phyloP scores from a whole-genome alignment of 2,113 vertebrate species.

The Sialia sialis region DNA sequence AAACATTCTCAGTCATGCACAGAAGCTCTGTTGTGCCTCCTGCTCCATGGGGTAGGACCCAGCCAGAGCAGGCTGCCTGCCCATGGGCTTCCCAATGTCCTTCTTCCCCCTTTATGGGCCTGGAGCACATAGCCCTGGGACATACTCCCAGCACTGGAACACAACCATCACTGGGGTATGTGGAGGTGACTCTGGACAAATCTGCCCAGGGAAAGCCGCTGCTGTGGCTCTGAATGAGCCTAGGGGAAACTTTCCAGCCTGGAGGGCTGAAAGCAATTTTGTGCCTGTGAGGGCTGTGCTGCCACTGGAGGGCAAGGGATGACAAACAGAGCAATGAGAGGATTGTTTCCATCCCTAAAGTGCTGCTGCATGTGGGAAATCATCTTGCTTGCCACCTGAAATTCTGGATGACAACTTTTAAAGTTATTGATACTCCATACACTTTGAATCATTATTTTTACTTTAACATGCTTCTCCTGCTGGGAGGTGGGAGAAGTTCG shows the following conservation, averaged over 20 bases:
- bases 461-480: not conserved
- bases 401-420: not conserved
- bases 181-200: not conserved
- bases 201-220: not conserved
- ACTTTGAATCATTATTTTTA: conserved; percentile 1
- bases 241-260: not conserved
- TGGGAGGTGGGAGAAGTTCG: not conserved
- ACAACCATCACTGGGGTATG: rapidly evolving
- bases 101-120: not conserved
- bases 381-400: not conserved
- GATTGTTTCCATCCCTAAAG: not conserved
- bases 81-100: not conserved
- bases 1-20: rapidly evolving
- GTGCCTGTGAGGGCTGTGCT: not conserved
- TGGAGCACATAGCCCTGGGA: rapidly evolving
- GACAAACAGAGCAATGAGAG: not conserved
- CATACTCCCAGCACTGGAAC: not conserved
- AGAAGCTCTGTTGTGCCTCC: not conserved
- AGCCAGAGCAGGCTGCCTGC: not conserved
- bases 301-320: rapidly evolving
- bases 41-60: not conserved
- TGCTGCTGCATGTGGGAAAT: not conserved
- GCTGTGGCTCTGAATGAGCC: not conserved
- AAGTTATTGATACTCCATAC: conserved; percentile 7
- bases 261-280: not conserved